Evolutionary conservation across 2,113 vertebrate genomes (phyloP).

Genomic region (Epinephelus moara): DNA sequence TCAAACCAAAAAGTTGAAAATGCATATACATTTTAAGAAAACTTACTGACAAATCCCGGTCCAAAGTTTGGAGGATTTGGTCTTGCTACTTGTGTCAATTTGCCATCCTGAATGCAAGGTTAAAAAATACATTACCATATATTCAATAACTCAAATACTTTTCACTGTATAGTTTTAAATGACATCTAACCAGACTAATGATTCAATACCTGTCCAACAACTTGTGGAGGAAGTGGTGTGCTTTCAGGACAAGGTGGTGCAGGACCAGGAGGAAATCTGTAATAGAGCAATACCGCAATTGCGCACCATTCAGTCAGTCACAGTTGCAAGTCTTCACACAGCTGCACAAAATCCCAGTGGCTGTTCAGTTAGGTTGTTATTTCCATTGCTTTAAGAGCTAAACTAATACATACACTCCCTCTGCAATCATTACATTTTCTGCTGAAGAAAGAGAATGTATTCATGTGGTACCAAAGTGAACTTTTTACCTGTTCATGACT

Average conservation of each 20-base stretch:
- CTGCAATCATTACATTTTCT: not conserved
- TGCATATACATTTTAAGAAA: constrained; percentile 37
- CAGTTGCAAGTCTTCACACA: not conserved
- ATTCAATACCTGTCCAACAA: constrained; percentile 88
- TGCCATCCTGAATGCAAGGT: constrained; percentile 89
- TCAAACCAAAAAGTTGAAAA: constrained; percentile 28
- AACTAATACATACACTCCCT: not conserved
- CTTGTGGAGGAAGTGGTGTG: constrained; percentile 87
- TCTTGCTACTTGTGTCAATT: constrained; percentile 91
- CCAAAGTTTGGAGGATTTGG: constrained; percentile 97
- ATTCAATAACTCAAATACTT: not conserved
- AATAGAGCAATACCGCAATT: constrained; percentile 16
- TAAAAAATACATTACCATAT: constrained; percentile 11
- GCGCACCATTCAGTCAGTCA: not conserved
- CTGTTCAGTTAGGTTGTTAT: not conserved
- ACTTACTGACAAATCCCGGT: constrained; percentile 89
- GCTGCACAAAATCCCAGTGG: not conserved
- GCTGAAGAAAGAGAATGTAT: not conserved
- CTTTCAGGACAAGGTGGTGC: constrained; percentile 84
- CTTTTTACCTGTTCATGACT: constrained; percentile 93
- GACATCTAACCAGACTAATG: not conserved
- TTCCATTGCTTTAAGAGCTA: not conserved
- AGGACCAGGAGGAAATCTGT: constrained; percentile 90
- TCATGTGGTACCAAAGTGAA: not conserved
- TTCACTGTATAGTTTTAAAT: not conserved